Percentiles rank a stretch among this genome's conserved stretches.
phyloP scores from a whole-genome alignment of 2,888 invertebrate species.

The Parasteatoda lunata region DNA sequence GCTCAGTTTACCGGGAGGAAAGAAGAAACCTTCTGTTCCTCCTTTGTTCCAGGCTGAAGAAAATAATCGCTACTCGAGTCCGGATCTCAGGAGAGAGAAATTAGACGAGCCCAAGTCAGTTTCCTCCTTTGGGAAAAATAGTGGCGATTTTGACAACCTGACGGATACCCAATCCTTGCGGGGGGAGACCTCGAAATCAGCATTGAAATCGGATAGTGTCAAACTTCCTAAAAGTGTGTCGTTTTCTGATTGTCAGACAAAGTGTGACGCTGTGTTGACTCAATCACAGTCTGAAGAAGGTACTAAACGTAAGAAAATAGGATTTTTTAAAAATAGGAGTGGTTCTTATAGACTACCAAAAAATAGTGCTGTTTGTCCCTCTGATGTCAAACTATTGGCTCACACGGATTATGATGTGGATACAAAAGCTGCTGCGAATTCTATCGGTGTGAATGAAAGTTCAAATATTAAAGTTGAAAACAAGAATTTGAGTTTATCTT shows the following conservation, averaged over 20 bases:
- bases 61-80: conserved; percentile 39
- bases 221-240: conserved; percentile 55
- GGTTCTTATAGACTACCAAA: too few relatives aligned
- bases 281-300: neutral
- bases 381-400: too few relatives aligned
- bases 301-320: neutral
- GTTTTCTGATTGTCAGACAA: conserved; percentile 30
- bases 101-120: neutral
- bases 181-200: conserved; percentile 18
- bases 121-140: neutral
- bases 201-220: conserved; percentile 4
- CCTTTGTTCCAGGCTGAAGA: conserved; percentile 13
- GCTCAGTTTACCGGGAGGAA: conserved; percentile 29
- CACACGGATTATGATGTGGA: neutral
- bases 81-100: conserved; percentile 49
- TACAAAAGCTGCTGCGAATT: neutral
- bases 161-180: conserved; percentile 27
- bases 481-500: too few relatives aligned
- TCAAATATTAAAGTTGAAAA: too few relatives aligned
- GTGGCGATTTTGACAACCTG: neutral
- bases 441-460: neutral
- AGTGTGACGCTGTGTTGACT: too few relatives aligned
- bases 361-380: too few relatives aligned
- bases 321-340: too few relatives aligned
- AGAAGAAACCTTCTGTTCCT: conserved; percentile 8